Conservation (phyloP, 2,797 vertebrate species). For the Lithobates pipiens region DNA sequence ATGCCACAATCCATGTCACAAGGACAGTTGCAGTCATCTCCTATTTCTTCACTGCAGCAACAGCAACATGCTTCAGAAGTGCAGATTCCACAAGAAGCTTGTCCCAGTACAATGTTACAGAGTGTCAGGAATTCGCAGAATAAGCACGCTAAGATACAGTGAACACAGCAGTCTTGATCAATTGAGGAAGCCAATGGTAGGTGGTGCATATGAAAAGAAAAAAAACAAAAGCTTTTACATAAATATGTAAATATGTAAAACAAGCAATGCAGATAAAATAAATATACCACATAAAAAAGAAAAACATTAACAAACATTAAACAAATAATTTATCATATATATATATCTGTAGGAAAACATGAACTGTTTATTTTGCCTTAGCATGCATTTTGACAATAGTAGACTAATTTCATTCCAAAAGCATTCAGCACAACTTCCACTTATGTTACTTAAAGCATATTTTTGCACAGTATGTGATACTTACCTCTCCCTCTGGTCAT, state of each 20-base stretch:
- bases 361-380: too few species aligned
- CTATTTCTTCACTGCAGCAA: conserved; percentile 88
- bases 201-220: background rate
- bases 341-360: too few species aligned
- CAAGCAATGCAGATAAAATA: background rate
- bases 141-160: conserved; percentile 97
- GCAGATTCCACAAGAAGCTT: conserved; percentile 91
- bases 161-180: conserved; percentile 92
- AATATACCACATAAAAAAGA: too few species aligned
- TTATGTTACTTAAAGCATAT: too few species aligned
- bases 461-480: too few species aligned
- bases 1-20: conserved; percentile 98
- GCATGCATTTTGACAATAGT: too few species aligned
- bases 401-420: too few species aligned
- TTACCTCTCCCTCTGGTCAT: too few species aligned
- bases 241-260: background rate
- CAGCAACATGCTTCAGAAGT: conserved; percentile 92
- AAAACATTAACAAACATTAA: too few species aligned
- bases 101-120: conserved; percentile 94
- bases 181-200: background rate
- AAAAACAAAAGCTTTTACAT: background rate
- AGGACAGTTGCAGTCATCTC: conserved; percentile 93
- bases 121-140: conserved; percentile 97
- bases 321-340: too few species aligned
- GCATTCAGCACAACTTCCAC: too few species aligned